A percentile compares a stretch with the other conserved stretches of the same genome.
These are phyloP conservation scores for Melanophora roralis DNA, from an alignment of 2,888 invertebrate species.

Conservation along the genomic window DNA sequence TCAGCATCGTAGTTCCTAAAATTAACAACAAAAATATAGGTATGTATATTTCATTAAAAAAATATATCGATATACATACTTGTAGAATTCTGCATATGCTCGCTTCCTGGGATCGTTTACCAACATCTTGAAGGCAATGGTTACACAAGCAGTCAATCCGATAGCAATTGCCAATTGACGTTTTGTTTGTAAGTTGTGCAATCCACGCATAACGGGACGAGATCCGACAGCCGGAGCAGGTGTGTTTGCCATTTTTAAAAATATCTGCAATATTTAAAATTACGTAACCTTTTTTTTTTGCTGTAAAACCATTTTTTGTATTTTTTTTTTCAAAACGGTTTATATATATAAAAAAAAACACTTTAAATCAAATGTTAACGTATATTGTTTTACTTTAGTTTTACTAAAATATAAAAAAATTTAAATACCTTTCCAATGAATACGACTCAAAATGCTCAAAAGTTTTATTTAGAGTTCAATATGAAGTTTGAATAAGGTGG, in stretches of 20 bases:
- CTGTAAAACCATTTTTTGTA: no score
- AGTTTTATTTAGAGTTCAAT: no score
- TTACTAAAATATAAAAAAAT: no score
- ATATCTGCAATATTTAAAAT: slow-evolving; percentile 46
- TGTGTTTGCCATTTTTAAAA: slow-evolving; percentile 70
- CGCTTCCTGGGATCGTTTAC: slow-evolving; percentile 79
- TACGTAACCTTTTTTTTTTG: slow-evolving; percentile 59
- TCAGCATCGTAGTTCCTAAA: slow-evolving; percentile 75
- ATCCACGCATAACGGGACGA: slow-evolving; percentile 84
- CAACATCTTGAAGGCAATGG: slow-evolving; percentile 78
- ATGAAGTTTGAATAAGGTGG: no score
- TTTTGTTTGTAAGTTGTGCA: slow-evolving; percentile 82
- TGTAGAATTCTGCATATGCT: slow-evolving; percentile 86
- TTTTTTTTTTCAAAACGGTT: no score
- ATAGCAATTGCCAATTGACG: slow-evolving; percentile 79
- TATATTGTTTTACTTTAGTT: no score
- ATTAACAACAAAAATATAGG: slow-evolving; percentile 15
- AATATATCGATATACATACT: slow-evolving; percentile 81
- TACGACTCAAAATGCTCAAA: no score
- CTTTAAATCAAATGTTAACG: no score
- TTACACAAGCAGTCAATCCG: slow-evolving; percentile 74
- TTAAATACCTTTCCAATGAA: no score
- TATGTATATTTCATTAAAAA: neutral
- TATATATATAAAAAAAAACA: no score
- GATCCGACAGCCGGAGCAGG: slow-evolving; percentile 73